Evolutionary conservation across 1,140 invertebrate genomes (phyloP).

Genomic region (Lerema accius): DNA sequence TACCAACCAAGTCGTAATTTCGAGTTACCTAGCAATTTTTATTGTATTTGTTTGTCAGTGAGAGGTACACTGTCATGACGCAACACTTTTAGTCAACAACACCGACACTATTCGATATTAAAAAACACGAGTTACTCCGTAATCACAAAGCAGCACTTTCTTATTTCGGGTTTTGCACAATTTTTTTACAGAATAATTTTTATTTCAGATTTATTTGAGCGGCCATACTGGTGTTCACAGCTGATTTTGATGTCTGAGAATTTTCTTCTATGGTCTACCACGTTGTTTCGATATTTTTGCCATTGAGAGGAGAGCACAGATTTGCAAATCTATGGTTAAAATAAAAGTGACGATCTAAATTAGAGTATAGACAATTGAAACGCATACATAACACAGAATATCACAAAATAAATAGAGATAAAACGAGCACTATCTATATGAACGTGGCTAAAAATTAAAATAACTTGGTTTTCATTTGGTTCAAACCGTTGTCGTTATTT

Average conservation of each 20-base stretch:
- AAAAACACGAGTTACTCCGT: conserved; percentile 50
- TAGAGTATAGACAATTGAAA: too few relatives aligned
- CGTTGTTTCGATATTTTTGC: conserved; percentile 67
- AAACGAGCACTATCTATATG: too few relatives aligned
- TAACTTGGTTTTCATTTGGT: too few relatives aligned
- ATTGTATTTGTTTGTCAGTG: conserved; percentile 80
- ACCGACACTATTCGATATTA: conserved; percentile 58
- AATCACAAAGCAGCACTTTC: conserved; percentile 68
- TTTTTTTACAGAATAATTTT: conserved; percentile 64
- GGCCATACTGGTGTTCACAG: conserved; percentile 81
- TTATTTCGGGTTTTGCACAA: conserved; percentile 63
- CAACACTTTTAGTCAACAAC: conserved; percentile 81
- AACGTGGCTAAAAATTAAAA: too few relatives aligned
- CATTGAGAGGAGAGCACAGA: conserved; percentile 45
- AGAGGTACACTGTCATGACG: conserved; percentile 80
- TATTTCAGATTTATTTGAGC: conserved; percentile 69
- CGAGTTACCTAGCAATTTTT: conserved; percentile 65
- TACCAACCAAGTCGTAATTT: conserved; percentile 60
- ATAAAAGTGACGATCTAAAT: too few relatives aligned
- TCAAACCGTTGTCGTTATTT: too few relatives aligned
- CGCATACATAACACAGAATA: too few relatives aligned
- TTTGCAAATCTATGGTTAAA: not conserved
- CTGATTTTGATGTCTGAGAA: conserved; percentile 80
- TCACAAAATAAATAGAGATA: too few relatives aligned
- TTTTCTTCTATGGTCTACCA: conserved; percentile 58